Base-by-base conservation (phyloP, 1,140 invertebrate genomes). In the Asbolus verrucosus region DNA sequence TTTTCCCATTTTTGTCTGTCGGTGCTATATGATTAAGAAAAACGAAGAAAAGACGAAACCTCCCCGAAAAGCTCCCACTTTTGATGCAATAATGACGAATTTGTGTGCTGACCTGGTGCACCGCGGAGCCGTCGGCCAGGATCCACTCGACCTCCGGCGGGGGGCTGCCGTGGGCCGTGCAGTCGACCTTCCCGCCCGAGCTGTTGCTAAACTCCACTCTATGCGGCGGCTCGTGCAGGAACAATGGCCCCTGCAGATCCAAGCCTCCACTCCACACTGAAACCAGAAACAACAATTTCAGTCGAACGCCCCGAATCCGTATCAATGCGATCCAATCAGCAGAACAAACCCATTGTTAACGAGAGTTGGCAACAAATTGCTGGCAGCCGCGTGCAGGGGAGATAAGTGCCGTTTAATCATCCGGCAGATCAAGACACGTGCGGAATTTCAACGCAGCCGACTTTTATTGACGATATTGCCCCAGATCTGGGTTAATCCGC, bases 201-300 rank as follows among this genome's bases (percentile, higher is more conserved):
- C 91, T 90, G 84, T 95, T 95, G 72, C 92, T 91, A 83, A 95
- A 95, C 78, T 94, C 92, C 33, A 95, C 86, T 70, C 88, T 88
- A 75, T 90, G 90, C 59, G 91, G 90, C 19, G 94, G 93, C 81
- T 95, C 92, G 67, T 87, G 86, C 43, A 89, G 82, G 83, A 92
- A 89, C 66, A 90, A 84, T 36, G 92, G 91, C 70, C 92, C 92
- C 77, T 92, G 91, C 62, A 92, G 87, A 82, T 94, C 92, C 31
- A 78, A 65, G 43, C 78, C 75, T 13, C 71, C 75, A 63, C 77
- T 76, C 73, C 76, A 75, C 54, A 72, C 73, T 71, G 75, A n/a
- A 69, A 77, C 21, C 41, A 24, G 15, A 11, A 31, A 8, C 14
- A 27, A 19, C 30, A 59, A 66, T 13, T 8, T 36, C 11, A 39